A percentile compares a stretch with the other conserved stretches of the same genome.
Conservation (phyloP, 1,140 invertebrate species). For the Drosophila yakuba region DNA sequence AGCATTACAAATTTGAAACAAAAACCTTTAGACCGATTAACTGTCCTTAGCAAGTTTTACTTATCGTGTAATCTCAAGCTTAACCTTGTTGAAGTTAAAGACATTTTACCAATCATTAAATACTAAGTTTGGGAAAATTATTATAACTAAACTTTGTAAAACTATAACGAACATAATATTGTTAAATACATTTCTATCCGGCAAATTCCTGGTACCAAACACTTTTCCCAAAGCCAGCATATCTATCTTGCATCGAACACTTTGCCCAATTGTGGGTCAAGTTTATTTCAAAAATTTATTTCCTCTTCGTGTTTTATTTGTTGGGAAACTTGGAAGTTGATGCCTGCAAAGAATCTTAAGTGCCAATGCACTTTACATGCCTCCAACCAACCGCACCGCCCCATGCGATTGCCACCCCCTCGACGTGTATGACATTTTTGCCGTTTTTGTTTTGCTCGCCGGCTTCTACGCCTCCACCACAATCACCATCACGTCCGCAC, state of each 20-base stretch:
- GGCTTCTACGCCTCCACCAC: constrained; percentile 55
- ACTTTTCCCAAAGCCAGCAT: constrained; percentile 1
- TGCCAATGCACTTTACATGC: constrained; percentile 47
- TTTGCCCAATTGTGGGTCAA: constrained; percentile 49
- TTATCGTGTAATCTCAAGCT: no score
- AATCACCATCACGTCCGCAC: neutral
- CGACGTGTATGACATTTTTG: constrained; percentile 74
- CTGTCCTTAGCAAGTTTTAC: no score
- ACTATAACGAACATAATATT: no score
- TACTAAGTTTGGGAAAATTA: no score
- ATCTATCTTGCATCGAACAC: neutral
- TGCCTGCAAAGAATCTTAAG: constrained; percentile 39
- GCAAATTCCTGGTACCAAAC: neutral
- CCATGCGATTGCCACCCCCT: constrained; percentile 4
- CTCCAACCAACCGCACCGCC: constrained; percentile 4
- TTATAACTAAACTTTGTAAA: no score
- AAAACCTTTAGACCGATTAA: neutral
- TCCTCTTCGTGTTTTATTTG: constrained; percentile 20
- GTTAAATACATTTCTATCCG: neutral
- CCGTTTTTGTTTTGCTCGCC: constrained; percentile 82
- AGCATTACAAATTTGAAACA: no score
- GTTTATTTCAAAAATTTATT: constrained; percentile 57
- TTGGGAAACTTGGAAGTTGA: constrained; percentile 16
- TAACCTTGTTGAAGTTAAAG: neutral
- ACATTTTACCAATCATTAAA: no score